These are phyloP conservation scores for Drosophila obscura DNA, from an alignment of 1,140 invertebrate species.

Conservation along the genomic window DNA sequence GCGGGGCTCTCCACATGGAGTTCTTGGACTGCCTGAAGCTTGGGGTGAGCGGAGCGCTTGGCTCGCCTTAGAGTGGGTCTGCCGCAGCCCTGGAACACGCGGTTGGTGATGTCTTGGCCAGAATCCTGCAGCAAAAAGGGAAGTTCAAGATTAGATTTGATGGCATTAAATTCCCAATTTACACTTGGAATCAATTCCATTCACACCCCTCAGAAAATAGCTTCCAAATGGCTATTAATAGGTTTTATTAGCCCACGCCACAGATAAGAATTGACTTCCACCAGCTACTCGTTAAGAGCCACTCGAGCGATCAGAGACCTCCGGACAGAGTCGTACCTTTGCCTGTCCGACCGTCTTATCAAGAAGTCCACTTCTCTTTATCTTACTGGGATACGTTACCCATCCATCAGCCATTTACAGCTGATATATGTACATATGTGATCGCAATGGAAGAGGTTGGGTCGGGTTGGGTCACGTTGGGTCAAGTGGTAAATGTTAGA, in stretches of 20 bases:
- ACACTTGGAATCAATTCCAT: constrained; percentile 38
- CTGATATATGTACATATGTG: neutral
- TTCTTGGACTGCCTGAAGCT: constrained; percentile 62
- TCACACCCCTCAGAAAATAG: constrained; percentile 29
- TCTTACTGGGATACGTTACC: too few relatives aligned
- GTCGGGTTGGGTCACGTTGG: constrained; percentile 13
- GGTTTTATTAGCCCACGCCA: constrained; percentile 35
- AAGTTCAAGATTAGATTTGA: neutral
- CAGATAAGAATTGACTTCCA: constrained; percentile 51
- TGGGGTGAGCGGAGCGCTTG: constrained; percentile 72
- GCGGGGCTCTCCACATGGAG: constrained; percentile 30
- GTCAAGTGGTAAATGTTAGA: constrained; percentile 1
- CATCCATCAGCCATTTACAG: constrained; percentile 10
- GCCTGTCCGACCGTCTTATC: neutral
- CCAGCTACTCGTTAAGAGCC: constrained; percentile 31
- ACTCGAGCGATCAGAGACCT: constrained; percentile 40
- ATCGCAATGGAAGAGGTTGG: constrained; percentile 1
- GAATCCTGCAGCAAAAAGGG: constrained; percentile 88
- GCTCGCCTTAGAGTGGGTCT: constrained; percentile 88
- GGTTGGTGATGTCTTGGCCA: constrained; percentile 91
- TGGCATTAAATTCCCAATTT: neutral
- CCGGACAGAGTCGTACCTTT: constrained; percentile 18
- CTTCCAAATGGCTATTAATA: constrained; percentile 45
- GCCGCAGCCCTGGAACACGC: constrained; percentile 93
- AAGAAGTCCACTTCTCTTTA: too few relatives aligned